Evolutionary conservation across 2,797 vertebrate species (phyloP), one percentile per base, ranked within the genome.

Genomic region (Triplophysa yarkandensis): DNA sequence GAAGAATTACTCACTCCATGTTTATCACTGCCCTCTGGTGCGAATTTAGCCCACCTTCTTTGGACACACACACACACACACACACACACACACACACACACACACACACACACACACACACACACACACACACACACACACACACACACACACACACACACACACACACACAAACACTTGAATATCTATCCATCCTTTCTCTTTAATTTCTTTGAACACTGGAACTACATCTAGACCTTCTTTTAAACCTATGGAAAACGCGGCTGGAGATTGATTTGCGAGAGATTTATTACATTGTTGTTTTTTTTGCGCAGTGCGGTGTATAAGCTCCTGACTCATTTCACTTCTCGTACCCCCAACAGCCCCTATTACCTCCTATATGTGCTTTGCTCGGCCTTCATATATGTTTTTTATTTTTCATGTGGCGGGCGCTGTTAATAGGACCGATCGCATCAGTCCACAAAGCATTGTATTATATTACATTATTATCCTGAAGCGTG

Each of bases 291-390:
- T 61, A 76, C 77, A 69, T 79, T 80, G 79, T 76, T 66, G 79
- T 71, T 68, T 82, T n/a, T 88, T 83, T 87, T 86, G 86, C 86
- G 90, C 90, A 90, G 81, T 91, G 89, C 89, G 74, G 88, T 90
- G 88, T 87, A 88, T 89, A 88, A 87, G 74, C 85, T 80, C 81
- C 80, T 21, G 76, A 80, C 84, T 87, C 74, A 86, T 88, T 88
- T 86, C 80, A 74, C 81, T 79, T 72, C 82, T 84, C 86, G 84
- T 86, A 80, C 84, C 86, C 83, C 78, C 71, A 85, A 81, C 76
- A 80, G 23, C 83, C 80, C 79, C 84, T 81, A 68, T 68, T 71
- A 74, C 30, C 27, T 16, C 27, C n/a, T 74, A 64, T 65, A 27
- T 54, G 46, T 3, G 1, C 4, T 41, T 67, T 14, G 43, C 52